Conservation (phyloP, 2,888 invertebrate species). For the Vannuccia rotundouncinata region DNA sequence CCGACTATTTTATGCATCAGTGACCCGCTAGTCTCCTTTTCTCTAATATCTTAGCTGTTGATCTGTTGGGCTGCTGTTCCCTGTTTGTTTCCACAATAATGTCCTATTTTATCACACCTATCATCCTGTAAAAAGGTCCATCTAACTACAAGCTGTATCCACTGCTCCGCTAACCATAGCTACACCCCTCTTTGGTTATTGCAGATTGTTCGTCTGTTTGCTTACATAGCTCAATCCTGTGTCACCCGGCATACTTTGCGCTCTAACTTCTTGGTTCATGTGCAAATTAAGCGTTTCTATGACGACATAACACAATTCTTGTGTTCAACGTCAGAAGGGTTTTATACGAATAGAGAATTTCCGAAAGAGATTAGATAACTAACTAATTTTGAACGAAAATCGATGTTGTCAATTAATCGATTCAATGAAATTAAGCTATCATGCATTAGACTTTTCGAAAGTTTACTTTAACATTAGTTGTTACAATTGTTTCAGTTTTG, state of each 20-base stretch:
- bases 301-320: neutral
- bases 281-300: neutral
- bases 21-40: neutral
- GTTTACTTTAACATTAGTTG: no score
- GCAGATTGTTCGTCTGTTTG: neutral
- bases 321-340: neutral
- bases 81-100: no score
- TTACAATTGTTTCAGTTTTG: no score
- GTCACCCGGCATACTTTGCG: neutral
- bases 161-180: no score
- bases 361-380: neutral
- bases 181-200: no score
- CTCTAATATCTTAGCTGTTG: neutral
- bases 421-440: neutral
- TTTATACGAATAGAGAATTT: neutral
- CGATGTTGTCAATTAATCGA: neutral
- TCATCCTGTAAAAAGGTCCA: no score
- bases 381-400: neutral
- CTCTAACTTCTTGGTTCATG: neutral
- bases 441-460: no score
- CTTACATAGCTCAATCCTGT: neutral
- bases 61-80: neutral
- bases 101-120: no score
- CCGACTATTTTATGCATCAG: conserved; percentile 15
- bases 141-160: no score